These are phyloP conservation scores for Agrypnus murinus DNA, from an alignment of 2,888 invertebrate species.

Conservation along the genomic window DNA sequence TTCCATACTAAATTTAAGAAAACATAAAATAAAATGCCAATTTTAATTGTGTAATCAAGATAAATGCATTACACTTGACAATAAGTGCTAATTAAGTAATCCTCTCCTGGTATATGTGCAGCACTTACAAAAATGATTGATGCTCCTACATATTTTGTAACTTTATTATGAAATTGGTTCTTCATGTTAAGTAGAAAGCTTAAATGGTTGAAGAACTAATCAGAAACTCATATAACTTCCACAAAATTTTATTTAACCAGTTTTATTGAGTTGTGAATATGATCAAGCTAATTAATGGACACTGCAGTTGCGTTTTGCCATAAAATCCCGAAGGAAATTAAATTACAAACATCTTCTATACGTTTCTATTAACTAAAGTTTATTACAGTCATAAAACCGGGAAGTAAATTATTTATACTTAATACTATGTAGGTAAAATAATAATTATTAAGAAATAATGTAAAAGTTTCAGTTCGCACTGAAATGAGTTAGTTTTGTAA, in stretches of 20 bases:
- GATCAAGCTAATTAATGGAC: no score
- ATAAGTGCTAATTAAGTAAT: slow-evolving; percentile 22
- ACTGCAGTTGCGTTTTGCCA: no score
- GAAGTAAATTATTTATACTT: neutral
- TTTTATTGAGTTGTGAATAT: no score
- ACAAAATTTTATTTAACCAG: neutral
- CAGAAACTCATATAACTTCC: neutral
- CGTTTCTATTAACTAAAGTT: no score
- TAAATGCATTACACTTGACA: slow-evolving; percentile 9
- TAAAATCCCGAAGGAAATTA: no score
- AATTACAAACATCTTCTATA: no score
- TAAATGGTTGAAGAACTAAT: neutral
- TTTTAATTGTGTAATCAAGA: slow-evolving; percentile 12
- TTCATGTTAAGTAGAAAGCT: slow-evolving; percentile 18
- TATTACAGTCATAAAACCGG: no score
- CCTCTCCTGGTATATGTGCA: neutral
- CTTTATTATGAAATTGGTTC: slow-evolving; percentile 21
- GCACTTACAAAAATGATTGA: slow-evolving; percentile 20
- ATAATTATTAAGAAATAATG: no score
- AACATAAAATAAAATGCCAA: neutral
- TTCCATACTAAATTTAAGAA: no score
- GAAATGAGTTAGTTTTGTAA: no score
- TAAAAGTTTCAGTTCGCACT: no score
- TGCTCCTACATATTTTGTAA: slow-evolving; percentile 10
- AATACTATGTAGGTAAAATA: no score